phyloP scores from a whole-genome alignment of 2,113 vertebrate species.

The Pomatostomus ruficeps region DNA sequence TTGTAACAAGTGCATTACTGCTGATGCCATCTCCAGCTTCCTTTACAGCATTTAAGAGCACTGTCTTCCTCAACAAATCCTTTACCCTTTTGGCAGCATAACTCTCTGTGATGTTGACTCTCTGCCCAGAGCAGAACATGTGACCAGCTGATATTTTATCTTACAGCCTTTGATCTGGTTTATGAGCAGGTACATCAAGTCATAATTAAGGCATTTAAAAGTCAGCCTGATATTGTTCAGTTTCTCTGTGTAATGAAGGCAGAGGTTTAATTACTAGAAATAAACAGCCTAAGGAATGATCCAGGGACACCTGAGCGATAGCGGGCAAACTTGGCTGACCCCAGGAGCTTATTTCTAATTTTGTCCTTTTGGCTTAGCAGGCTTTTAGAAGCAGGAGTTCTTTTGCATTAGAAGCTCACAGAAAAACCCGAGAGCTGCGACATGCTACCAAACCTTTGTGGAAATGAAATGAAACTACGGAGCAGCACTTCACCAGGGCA shows the following conservation, averaged over 20 bases:
- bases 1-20: slow-evolving; percentile 34
- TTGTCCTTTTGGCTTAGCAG: background rate
- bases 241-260: background rate
- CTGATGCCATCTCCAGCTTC: background rate
- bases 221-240: background rate
- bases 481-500: slow-evolving; percentile 26
- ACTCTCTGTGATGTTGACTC: background rate
- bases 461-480: slow-evolving; percentile 71
- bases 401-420: background rate
- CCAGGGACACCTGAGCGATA: background rate
- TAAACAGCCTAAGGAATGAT: background rate
- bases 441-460: slow-evolving; percentile 64
- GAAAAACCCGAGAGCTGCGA: background rate
- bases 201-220: slow-evolving; percentile 13
- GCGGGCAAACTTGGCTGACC: background rate
- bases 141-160: background rate
- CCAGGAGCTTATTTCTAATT: background rate
- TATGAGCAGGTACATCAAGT: background rate
- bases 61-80: slow-evolving; percentile 36
- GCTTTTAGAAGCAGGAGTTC: background rate
- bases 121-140: background rate
- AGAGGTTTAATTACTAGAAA: background rate
- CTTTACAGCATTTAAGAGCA: background rate
- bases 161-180: background rate
- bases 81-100: background rate